A percentile compares a stretch with the other conserved stretches of the same genome.
phyloP scores from a whole-genome alignment of 30 jellyfish, hydroid and myxozoan species.

The Chrysaora quinquecirrha region DNA sequence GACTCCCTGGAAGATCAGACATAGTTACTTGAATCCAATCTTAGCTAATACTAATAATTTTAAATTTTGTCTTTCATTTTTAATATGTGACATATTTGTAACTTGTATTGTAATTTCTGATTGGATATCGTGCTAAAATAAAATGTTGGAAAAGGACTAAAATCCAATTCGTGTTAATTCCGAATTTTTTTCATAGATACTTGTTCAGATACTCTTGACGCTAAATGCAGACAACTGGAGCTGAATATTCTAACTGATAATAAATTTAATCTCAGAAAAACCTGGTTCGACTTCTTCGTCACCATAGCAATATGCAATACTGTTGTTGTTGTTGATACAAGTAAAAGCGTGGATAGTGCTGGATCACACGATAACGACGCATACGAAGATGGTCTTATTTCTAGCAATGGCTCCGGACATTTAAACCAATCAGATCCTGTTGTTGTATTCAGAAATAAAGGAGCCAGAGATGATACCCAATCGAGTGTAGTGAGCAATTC shows the following conservation, averaged over 20 bases:
- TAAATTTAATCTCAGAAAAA: constrained; percentile 30
- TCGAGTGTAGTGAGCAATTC: neutral
- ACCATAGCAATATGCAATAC: constrained; percentile 88
- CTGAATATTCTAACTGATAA: constrained; percentile 31
- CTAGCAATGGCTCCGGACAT: neutral
- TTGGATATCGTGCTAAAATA: too few relatives aligned
- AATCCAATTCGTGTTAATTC: too few relatives aligned
- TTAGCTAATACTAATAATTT: too few relatives aligned
- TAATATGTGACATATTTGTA: too few relatives aligned
- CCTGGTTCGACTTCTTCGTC: constrained; percentile 90
- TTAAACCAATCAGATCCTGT: constrained; percentile 24
- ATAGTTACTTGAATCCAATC: too few relatives aligned
- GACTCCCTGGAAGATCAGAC: too few relatives aligned
- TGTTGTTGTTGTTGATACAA: constrained; percentile 75
- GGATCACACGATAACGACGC: constrained; percentile 59
- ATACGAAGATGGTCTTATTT: constrained; percentile 38
- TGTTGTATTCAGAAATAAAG: constrained; percentile 49
- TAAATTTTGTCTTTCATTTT: too few relatives aligned
- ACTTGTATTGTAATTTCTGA: too few relatives aligned
- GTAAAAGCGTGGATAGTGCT: constrained; percentile 57
- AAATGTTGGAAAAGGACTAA: too few relatives aligned
- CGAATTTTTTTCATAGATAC: constrained; percentile 38
- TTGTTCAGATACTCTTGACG: constrained; percentile 21
- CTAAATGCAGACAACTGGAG: constrained; percentile 40
- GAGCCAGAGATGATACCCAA: neutral